phyloP scores from a whole-genome alignment of 2,888 invertebrate genomes.

The Candidula unifasciata region DNA sequence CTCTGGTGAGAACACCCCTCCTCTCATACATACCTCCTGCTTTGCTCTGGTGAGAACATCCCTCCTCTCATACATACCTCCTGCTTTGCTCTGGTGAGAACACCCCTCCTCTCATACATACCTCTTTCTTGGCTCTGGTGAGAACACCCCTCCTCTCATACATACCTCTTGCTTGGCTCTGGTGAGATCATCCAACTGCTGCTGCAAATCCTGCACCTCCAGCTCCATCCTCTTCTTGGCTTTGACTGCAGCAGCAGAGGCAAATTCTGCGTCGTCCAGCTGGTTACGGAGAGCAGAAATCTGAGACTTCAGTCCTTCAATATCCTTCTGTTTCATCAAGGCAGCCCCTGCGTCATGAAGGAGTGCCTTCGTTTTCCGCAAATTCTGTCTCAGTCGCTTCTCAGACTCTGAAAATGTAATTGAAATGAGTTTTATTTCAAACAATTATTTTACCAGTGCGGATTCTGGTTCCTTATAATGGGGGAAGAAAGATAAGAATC shows the following conservation, averaged over 20 bases:
- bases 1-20: too few relatives aligned
- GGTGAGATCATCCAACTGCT: slow-evolving; percentile 89
- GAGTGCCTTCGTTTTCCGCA: slow-evolving; percentile 92
- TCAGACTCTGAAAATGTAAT: slow-evolving; percentile 67
- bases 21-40: too few relatives aligned
- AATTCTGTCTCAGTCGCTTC: slow-evolving; percentile 85
- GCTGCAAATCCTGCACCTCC: slow-evolving; percentile 89
- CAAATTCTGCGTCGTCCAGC: slow-evolving; percentile 93
- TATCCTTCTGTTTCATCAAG: slow-evolving; percentile 91
- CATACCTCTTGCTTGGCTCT: slow-evolving; percentile 84
- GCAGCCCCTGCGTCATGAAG: slow-evolving; percentile 94
- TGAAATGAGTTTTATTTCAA: too few relatives aligned
- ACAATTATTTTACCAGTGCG: too few relatives aligned
- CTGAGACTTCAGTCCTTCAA: slow-evolving; percentile 88
- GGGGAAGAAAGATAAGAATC: background rate
- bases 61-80: too few relatives aligned
- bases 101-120: too few relatives aligned
- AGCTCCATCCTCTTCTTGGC: slow-evolving; percentile 90
- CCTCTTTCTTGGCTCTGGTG: too few relatives aligned
- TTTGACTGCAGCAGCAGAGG: slow-evolving; percentile 89
- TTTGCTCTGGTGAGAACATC: too few relatives aligned
- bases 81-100: too few relatives aligned
- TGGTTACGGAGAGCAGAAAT: slow-evolving; percentile 88
- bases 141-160: background rate
- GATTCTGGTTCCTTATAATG: too few relatives aligned